Evolutionary conservation across 2,888 invertebrate genomes (phyloP).

Genomic region (Himalopsyche tibetana): DNA sequence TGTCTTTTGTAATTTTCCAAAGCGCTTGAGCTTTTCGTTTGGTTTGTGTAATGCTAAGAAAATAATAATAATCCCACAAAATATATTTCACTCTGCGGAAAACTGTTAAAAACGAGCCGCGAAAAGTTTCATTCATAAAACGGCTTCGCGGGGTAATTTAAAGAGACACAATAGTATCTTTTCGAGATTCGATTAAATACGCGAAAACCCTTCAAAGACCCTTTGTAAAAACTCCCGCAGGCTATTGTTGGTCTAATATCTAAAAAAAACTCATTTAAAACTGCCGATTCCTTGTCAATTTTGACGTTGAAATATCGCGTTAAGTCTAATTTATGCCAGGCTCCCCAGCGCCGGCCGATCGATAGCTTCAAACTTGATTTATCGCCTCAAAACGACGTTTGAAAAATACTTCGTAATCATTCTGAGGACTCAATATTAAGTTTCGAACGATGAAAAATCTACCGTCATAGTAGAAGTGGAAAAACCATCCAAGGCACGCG

Average conservation of each 20-base stretch:
- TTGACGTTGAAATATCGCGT: conserved; percentile 54
- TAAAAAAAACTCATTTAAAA: conserved; percentile 39
- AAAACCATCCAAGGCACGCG: neutral
- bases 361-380: conserved; percentile 37
- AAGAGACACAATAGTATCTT: conserved; percentile 31
- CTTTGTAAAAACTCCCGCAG: conserved; percentile 31
- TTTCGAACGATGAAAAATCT: conserved; percentile 37
- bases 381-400: conserved; percentile 27
- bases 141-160: conserved; percentile 26
- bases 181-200: conserved; percentile 37
- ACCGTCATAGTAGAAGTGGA: conserved; percentile 31
- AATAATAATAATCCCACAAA: conserved; percentile 18
- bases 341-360: conserved; percentile 4
- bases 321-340: conserved; percentile 41
- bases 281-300: conserved; percentile 47
- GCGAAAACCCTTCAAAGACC: conserved; percentile 17
- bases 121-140: conserved; percentile 6
- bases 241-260: conserved; percentile 41
- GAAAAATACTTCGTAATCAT: conserved; percentile 37
- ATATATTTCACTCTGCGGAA: neutral
- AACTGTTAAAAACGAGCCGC: conserved; percentile 13
- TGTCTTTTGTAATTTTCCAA: conserved; percentile 35
- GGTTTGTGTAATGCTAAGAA: conserved; percentile 15
- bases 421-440: conserved; percentile 40
- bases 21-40: conserved; percentile 32